phyloP scores from a whole-genome alignment of 1,140 invertebrate species.

The Trypoxylus dichotomus region DNA sequence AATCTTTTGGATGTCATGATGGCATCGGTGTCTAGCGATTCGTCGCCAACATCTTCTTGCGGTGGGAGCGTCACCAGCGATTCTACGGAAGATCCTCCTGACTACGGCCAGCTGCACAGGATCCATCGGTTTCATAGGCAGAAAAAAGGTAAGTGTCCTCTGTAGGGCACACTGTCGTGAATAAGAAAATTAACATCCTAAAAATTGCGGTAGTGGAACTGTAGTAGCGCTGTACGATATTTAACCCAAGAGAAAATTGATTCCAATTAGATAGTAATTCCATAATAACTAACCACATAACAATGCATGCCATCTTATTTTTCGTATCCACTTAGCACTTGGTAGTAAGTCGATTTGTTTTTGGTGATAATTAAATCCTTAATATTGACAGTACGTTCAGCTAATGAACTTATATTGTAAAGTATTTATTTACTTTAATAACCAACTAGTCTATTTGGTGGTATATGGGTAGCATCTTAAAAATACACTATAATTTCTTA shows the following conservation, averaged over 20 bases:
- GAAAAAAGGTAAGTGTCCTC: conserved; percentile 66
- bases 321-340: not conserved
- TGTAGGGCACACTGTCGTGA: not conserved
- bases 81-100: conserved; percentile 62
- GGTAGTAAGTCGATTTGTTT: not conserved
- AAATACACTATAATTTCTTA: not conserved
- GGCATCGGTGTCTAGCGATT: conserved; percentile 71
- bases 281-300: not conserved
- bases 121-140: conserved; percentile 71
- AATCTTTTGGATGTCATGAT: conserved; percentile 76
- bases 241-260: no score
- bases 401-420: conserved; percentile 17
- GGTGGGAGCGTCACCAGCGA: conserved; percentile 64
- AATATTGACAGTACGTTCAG: conserved; percentile 27
- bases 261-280: not conserved
- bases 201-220: not conserved
- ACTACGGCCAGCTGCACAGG: conserved; percentile 71
- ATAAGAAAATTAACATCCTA: not conserved
- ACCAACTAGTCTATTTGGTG: conserved; percentile 1
- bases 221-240: not conserved
- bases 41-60: conserved; percentile 66
- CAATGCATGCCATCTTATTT: not conserved
- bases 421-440: not conserved
- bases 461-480: conserved; percentile 13
- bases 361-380: conserved; percentile 26